Conservation (phyloP, 2,113 vertebrate species). For the Scolopax mira region DNA sequence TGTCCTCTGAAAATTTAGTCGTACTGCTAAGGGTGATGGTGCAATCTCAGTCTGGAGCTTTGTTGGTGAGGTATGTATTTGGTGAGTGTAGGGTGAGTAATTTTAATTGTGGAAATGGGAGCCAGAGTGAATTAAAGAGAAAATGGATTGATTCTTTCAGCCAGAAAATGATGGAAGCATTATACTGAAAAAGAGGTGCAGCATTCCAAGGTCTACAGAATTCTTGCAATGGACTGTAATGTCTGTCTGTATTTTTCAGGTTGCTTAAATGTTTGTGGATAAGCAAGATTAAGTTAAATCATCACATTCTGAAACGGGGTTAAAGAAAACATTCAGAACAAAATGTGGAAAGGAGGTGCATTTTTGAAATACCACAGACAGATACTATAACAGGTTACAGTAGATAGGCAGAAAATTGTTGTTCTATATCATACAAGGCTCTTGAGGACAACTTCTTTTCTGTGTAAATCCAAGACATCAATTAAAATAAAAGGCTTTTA, state of each 20-base stretch:
- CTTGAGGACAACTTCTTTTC: not conserved
- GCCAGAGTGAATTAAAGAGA: not conserved
- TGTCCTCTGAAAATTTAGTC: not conserved
- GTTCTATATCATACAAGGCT: fast-evolving
- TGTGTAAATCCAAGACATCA: not conserved
- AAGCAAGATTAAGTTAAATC: not conserved
- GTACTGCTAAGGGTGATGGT: not conserved
- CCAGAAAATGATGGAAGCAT: not conserved
- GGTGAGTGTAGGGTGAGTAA: not conserved
- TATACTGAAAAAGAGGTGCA: not conserved
- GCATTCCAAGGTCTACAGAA: not conserved
- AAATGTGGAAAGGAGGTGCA: not conserved
- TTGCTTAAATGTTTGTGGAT: not conserved
- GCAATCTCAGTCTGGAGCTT: not conserved
- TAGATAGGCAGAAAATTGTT: not conserved
- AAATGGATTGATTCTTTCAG: not conserved
- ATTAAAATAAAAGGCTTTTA: not conserved
- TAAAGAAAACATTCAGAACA: not conserved
- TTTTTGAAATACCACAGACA: not conserved
- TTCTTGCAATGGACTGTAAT: not conserved
- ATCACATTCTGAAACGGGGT: not conserved
- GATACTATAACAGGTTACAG: not conserved
- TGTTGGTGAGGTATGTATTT: not conserved
- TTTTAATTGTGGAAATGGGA: not conserved
- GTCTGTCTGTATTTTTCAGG: not conserved